Conservation (phyloP, 1,140 invertebrate species). For the Drosophila willistoni region DNA sequence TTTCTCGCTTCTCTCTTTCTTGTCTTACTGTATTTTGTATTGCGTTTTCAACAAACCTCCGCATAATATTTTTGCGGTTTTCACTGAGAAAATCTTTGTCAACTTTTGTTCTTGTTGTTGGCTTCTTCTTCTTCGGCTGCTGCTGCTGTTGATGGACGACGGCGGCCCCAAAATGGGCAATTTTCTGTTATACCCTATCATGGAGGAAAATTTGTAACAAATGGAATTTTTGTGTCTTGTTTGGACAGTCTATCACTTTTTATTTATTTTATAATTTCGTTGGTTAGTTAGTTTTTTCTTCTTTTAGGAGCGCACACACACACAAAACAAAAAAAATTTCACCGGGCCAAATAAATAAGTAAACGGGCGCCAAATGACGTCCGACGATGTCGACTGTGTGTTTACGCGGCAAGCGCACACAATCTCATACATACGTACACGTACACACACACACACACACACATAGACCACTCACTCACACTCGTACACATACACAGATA, state of each 20-base stretch:
- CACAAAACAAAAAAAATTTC: constrained; percentile 49
- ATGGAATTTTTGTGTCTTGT: not conserved
- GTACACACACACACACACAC: constrained; percentile 31
- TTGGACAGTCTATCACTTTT: constrained; percentile 3
- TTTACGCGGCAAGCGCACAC: constrained; percentile 57
- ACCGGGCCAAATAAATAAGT: constrained; percentile 63
- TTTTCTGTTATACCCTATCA: constrained; percentile 32
- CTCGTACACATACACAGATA: constrained; percentile 38
- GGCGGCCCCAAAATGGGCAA: constrained; percentile 29
- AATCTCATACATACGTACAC: constrained; percentile 32
- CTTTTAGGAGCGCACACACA: not conserved
- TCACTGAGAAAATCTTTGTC: constrained; percentile 60
- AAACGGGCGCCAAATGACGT: constrained; percentile 74
- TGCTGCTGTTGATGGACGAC: not conserved
- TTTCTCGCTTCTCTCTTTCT: not conserved
- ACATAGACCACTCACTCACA: constrained; percentile 7
- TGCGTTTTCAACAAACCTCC: constrained; percentile 46
- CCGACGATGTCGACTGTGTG: constrained; percentile 38
- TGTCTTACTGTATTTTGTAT: not conserved
- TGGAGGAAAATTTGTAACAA: constrained; percentile 24
- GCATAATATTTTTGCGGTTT: constrained; percentile 68
- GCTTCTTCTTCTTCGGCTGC: constrained; percentile 19
- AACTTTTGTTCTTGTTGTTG: constrained; percentile 27
- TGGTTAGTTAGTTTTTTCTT: constrained; percentile 1
- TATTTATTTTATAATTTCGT: constrained; percentile 15